phyloP scores from a whole-genome alignment of 2,888 invertebrate genomes.

The Erebia ligea region DNA sequence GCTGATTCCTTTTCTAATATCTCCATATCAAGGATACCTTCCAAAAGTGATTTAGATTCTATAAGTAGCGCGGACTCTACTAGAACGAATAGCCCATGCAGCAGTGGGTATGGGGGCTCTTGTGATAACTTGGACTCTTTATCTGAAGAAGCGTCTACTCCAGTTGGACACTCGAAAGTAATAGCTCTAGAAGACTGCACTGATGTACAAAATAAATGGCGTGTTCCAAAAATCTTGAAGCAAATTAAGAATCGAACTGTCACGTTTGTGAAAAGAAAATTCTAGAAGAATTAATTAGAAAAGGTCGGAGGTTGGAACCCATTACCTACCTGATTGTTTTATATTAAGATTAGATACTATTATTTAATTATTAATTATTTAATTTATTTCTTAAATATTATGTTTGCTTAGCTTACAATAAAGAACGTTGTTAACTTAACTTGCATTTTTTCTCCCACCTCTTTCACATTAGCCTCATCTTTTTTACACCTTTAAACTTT shows the following conservation, averaged over 20 bases:
- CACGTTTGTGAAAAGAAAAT: slow-evolving; percentile 5
- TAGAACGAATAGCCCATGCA: slow-evolving; percentile 9
- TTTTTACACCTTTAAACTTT: not conserved
- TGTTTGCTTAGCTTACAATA: not conserved
- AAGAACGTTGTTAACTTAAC: not conserved
- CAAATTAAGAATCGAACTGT: slow-evolving; percentile 5
- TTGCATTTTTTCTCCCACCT: not conserved
- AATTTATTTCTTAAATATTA: not conserved
- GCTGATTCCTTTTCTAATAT: slow-evolving; percentile 56
- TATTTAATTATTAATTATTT: not conserved
- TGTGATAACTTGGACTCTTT: not conserved
- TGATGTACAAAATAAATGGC: not conserved
- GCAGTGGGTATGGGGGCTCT: slow-evolving; percentile 12
- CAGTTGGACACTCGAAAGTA: not conserved
- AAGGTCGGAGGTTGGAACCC: not conserved
- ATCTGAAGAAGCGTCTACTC: not conserved
- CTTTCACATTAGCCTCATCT: not conserved
- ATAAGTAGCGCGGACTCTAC: not conserved
- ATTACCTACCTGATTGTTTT: not conserved
- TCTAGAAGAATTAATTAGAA: not conserved
- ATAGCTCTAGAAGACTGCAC: not conserved
- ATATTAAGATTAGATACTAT: not conserved
- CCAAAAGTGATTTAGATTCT: slow-evolving; percentile 41
- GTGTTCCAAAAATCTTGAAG: slow-evolving; percentile 5
- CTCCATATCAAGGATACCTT: slow-evolving; percentile 51